Conservation (phyloP, 2,113 vertebrate genomes). For the Fregetta grallaria region DNA sequence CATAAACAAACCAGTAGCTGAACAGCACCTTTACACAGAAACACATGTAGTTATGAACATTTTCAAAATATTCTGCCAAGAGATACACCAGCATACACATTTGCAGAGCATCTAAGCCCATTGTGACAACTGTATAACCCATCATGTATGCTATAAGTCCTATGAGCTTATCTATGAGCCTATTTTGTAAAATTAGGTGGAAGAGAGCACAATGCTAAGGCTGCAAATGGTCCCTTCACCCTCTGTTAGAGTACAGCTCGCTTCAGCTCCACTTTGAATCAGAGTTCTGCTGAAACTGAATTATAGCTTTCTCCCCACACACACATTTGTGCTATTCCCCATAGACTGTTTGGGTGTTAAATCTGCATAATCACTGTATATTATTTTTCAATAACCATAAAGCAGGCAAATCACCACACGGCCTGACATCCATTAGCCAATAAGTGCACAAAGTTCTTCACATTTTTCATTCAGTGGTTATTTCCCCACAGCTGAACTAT, state of each 20-base stretch:
- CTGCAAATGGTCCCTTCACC: background rate
- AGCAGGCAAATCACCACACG: conserved; percentile 36
- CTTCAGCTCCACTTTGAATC: conserved; percentile 2
- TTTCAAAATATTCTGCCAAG: background rate
- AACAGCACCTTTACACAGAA: background rate
- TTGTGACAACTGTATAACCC: background rate
- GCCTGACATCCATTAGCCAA: conserved; percentile 54
- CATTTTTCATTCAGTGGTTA: conserved; percentile 43
- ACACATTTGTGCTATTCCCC: conserved; percentile 29
- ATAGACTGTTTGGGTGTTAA: conserved; percentile 47
- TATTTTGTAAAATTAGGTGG: background rate
- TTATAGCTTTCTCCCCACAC: conserved; percentile 16
- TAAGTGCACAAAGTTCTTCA: conserved; percentile 49
- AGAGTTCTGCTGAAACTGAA: conserved; percentile 20
- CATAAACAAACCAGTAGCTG: background rate
- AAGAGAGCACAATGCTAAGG: background rate
- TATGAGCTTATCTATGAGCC: background rate
- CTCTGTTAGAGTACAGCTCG: background rate
- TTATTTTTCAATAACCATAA: conserved; percentile 69
- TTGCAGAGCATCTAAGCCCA: background rate
- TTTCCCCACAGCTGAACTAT: conserved; percentile 30
- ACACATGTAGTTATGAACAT: background rate
- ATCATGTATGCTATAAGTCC: background rate
- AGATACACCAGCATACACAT: background rate
- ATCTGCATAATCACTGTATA: conserved; percentile 61